phyloP scores from a whole-genome alignment of 2,888 invertebrate genomes.

The Drosophila stalkeri region DNA sequence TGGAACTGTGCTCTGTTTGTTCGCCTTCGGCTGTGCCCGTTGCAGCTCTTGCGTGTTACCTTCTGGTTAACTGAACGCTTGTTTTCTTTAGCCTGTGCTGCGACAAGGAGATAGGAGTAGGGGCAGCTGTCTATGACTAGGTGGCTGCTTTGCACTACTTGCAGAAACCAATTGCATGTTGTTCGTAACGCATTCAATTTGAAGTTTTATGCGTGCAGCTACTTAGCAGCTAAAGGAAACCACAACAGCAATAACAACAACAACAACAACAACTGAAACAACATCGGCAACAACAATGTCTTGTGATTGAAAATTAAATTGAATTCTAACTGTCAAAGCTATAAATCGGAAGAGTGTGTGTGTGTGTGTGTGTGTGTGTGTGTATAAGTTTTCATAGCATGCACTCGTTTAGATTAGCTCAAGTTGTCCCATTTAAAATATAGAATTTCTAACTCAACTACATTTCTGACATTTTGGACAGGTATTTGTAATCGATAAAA shows the following conservation, averaged over 20 bases:
- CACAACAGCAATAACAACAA: slow-evolving; percentile 16
- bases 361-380: slow-evolving; percentile 11
- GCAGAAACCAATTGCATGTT: slow-evolving; percentile 31
- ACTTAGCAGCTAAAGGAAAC: slow-evolving; percentile 49
- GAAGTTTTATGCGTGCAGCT: slow-evolving; percentile 59
- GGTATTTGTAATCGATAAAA: background rate
- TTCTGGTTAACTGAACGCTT: slow-evolving; percentile 73
- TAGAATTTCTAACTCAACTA: slow-evolving; percentile 1
- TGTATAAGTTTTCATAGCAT: background rate
- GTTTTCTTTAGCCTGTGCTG: slow-evolving; percentile 49
- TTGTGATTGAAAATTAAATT: slow-evolving; percentile 56
- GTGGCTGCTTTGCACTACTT: slow-evolving; percentile 7
- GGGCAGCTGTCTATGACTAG: background rate
- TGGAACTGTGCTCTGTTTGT: slow-evolving; percentile 51
- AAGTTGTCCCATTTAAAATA: background rate
- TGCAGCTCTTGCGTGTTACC: slow-evolving; percentile 73
- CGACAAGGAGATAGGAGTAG: background rate
- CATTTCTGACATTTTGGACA: slow-evolving; percentile 1
- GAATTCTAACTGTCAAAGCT: slow-evolving; percentile 34
- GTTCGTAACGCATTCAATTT: slow-evolving; percentile 38
- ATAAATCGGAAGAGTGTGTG: slow-evolving; percentile 13
- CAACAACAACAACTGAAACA: slow-evolving; percentile 8
- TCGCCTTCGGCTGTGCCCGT: slow-evolving; percentile 50
- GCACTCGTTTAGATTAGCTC: slow-evolving; percentile 11
- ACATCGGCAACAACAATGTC: slow-evolving; percentile 29